Evolutionary conservation across 1,140 invertebrate species (phyloP).

Genomic region (Drosophila baimaii): DNA sequence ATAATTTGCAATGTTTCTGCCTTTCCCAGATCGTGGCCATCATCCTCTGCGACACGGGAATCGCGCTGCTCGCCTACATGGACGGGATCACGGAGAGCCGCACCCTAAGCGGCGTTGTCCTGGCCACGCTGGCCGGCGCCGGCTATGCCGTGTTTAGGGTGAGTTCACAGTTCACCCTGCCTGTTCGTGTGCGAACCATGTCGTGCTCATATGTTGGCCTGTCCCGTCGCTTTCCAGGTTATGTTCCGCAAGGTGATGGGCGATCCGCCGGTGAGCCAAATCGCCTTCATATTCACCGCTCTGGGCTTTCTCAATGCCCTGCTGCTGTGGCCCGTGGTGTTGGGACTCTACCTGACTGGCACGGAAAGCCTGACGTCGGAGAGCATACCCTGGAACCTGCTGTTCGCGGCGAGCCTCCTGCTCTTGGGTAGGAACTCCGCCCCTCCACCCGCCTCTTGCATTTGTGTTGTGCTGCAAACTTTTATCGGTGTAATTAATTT

Average conservation of each 20-base stretch:
- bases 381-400: slow-evolving; percentile 91
- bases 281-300: slow-evolving; percentile 94
- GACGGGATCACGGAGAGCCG: slow-evolving; percentile 95
- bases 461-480: slow-evolving; percentile 45
- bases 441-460: neutral
- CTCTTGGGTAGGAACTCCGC: slow-evolving; percentile 87
- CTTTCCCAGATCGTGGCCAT: slow-evolving; percentile 94
- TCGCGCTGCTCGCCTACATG: slow-evolving; percentile 97
- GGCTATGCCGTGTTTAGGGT: slow-evolving; percentile 97
- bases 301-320: slow-evolving; percentile 93
- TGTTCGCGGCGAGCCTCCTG: slow-evolving; percentile 90
- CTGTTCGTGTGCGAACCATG: slow-evolving; percentile 40
- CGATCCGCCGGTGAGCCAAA: slow-evolving; percentile 94
- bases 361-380: slow-evolving; percentile 92
- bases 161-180: slow-evolving; percentile 42
- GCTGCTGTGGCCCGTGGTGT: slow-evolving; percentile 93
- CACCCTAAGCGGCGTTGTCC: slow-evolving; percentile 95
- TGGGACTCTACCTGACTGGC: slow-evolving; percentile 93
- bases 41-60: slow-evolving; percentile 96
- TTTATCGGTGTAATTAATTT: slow-evolving; percentile 74
- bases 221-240: slow-evolving; percentile 86
- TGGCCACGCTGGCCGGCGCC: slow-evolving; percentile 94
- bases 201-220: slow-evolving; percentile 54
- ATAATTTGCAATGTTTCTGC: too few relatives aligned
- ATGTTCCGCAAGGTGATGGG: slow-evolving; percentile 95